phyloP scores from a whole-genome alignment of 2,888 invertebrate species.

The Alviniconcha strummeri region DNA sequence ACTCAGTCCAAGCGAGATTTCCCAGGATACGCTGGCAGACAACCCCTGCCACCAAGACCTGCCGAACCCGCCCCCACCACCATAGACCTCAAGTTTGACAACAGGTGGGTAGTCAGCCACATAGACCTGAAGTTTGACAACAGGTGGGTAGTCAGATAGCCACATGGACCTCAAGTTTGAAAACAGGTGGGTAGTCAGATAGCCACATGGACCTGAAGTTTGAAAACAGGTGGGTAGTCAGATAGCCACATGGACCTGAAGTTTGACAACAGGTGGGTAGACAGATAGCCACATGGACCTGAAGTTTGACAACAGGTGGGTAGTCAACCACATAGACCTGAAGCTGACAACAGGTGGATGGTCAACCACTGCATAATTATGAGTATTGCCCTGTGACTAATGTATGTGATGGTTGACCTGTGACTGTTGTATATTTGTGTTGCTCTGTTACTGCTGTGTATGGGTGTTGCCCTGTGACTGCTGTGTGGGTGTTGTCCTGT shows the following conservation, averaged over 20 bases:
- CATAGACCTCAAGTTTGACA: slow-evolving; percentile 66
- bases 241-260: slow-evolving; percentile 59
- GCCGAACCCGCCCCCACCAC: slow-evolving; percentile 65
- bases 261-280: slow-evolving; percentile 66
- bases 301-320: slow-evolving; percentile 22
- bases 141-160: too few species aligned
- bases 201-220: too few species aligned
- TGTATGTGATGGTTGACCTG: too few species aligned
- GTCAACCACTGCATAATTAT: neutral
- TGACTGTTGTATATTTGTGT: too few species aligned
- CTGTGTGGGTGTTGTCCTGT: too few species aligned
- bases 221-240: too few species aligned
- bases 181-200: slow-evolving; percentile 57
- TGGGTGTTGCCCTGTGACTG: too few species aligned
- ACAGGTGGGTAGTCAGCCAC: slow-evolving; percentile 55
- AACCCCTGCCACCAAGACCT: slow-evolving; percentile 57
- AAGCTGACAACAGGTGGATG: too few species aligned
- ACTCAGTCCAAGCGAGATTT: slow-evolving; percentile 64
- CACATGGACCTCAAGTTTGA: slow-evolving; percentile 65
- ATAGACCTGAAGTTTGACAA: too few species aligned
- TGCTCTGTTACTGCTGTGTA: too few species aligned
- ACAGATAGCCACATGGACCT: too few species aligned
- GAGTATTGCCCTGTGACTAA: neutral
- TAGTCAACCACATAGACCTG: too few species aligned
- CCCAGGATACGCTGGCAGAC: slow-evolving; percentile 52